A percentile compares a stretch with the other conserved stretches of the same genome.
Conservation (phyloP, 2,113 vertebrate species). For the Hippocampus barbouri region DNA sequence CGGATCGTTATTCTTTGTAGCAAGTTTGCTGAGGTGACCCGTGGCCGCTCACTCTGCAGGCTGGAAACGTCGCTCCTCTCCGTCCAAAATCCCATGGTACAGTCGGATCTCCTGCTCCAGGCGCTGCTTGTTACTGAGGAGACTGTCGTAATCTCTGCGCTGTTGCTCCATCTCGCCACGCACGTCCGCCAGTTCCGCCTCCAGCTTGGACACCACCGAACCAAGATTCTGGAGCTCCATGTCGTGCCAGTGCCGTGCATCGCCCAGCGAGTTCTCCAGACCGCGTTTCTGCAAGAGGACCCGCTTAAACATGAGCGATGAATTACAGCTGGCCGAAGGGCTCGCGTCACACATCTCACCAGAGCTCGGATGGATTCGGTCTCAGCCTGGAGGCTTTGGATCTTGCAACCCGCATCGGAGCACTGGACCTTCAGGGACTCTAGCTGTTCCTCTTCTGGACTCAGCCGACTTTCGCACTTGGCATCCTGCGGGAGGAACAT, state of each 20-base stretch:
- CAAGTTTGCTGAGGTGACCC: not conserved
- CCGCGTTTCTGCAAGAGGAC: conserved; percentile 79
- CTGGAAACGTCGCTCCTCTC: conserved; percentile 79
- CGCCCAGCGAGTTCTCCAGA: conserved; percentile 83
- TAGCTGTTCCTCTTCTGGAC: conserved; percentile 80
- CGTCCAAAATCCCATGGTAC: conserved; percentile 86
- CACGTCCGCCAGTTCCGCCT: conserved; percentile 84
- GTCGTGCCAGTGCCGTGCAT: conserved; percentile 88
- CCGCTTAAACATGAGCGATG: not conserved
- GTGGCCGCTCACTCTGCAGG: not conserved
- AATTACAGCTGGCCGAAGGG: not conserved
- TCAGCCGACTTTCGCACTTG: conserved; percentile 65
- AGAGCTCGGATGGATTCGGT: conserved; percentile 87
- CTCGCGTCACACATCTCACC: conserved; percentile 63
- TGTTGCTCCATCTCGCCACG: conserved; percentile 82
- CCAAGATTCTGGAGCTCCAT: conserved; percentile 91
- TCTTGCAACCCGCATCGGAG: conserved; percentile 78
- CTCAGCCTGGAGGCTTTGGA: conserved; percentile 91
- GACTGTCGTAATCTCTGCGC: conserved; percentile 76
- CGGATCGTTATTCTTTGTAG: not conserved
- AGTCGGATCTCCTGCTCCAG: conserved; percentile 82
- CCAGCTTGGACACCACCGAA: conserved; percentile 82
- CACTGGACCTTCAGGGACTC: conserved; percentile 80
- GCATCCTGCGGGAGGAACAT: conserved; percentile 55
- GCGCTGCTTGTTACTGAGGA: conserved; percentile 77